Percentiles rank a stretch among this genome's conserved stretches.
These are phyloP conservation scores for Trileptium ribeirensis DNA, from an alignment of 2,888 invertebrate species.

Conservation along the genomic window DNA sequence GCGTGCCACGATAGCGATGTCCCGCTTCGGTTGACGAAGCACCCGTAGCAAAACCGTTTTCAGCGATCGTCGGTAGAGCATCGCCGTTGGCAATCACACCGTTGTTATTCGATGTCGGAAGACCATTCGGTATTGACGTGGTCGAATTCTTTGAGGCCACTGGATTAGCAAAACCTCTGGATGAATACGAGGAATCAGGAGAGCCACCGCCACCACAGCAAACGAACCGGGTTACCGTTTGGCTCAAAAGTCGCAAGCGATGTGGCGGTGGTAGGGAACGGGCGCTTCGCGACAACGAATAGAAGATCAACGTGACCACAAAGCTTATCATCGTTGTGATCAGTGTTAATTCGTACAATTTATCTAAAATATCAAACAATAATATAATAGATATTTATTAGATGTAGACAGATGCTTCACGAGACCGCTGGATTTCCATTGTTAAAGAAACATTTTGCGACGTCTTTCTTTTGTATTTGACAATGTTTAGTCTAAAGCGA, in stretches of 20 bases:
- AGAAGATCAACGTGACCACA: background rate
- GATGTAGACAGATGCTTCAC: no score
- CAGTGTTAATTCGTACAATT: background rate
- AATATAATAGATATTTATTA: no score
- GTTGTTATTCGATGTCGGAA: background rate
- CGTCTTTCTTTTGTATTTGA: no score
- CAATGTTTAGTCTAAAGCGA: no score
- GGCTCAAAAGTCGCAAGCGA: background rate
- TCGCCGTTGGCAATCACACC: no score
- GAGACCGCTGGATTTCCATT: no score
- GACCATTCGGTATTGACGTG: no score
- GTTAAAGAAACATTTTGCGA: no score
- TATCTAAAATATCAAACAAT: background rate
- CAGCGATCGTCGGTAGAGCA: background rate
- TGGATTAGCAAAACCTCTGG: no score
- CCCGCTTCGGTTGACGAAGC: background rate
- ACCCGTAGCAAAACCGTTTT: background rate
- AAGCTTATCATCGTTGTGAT: background rate
- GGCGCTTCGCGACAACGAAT: background rate
- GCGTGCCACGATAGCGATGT: background rate
- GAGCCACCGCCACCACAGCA: background rate
- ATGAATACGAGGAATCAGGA: background rate
- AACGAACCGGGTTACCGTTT: background rate
- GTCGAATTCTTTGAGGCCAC: no score
- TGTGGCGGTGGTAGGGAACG: background rate